These are phyloP conservation scores for Plemyria rubiginata DNA, from an alignment of 2,888 invertebrate species.

Conservation along the genomic window DNA sequence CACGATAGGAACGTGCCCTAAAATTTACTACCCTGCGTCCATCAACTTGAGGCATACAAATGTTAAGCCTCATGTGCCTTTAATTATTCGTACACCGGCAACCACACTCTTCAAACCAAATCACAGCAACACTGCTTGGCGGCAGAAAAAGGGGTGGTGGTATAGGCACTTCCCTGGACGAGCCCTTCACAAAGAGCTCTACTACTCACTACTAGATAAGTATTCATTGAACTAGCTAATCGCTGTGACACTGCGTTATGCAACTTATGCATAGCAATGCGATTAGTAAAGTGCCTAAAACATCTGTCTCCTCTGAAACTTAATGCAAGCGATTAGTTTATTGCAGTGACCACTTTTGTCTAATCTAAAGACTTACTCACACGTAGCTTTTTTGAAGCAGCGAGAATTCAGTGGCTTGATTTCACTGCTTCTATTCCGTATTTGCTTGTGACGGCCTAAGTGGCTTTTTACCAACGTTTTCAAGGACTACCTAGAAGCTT, in stretches of 20 bases:
- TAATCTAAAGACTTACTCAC: not conserved
- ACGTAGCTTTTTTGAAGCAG: not conserved
- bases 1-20: no score
- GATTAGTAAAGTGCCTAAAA: not conserved
- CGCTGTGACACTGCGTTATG: not conserved
- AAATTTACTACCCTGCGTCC: no score
- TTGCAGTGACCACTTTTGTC: conserved; percentile 5
- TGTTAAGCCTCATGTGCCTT: no score
- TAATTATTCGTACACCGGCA: no score
- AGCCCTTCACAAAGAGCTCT: no score
- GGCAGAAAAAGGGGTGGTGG: no score
- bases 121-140: no score
- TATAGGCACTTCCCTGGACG: no score
- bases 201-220: no score
- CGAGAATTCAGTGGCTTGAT: not conserved
- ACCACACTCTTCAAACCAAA: no score
- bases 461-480: not conserved
- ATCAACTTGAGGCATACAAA: no score
- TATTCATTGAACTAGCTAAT: conserved; percentile 1
- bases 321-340: not conserved
- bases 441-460: not conserved
- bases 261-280: not conserved
- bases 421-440: no score
- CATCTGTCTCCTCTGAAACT: not conserved
- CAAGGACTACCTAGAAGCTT: not conserved